Conservation (phyloP, 2,888 invertebrate species). For the Ligdia adustata region DNA sequence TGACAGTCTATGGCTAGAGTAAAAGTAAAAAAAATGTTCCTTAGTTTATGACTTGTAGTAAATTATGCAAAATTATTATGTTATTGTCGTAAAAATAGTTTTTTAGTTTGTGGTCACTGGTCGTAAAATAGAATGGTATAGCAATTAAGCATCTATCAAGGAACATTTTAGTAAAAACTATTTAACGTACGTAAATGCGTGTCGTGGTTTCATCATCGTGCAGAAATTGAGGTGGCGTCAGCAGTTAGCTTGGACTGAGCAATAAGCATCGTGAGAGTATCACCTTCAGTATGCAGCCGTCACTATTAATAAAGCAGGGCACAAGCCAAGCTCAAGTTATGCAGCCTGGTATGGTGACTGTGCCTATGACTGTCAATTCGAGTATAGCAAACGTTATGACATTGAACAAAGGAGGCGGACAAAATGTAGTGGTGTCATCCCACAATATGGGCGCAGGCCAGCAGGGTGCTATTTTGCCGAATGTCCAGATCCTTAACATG, state of each 20-base stretch:
- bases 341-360: constrained; percentile 84
- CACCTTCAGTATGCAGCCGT: constrained; percentile 64
- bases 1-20: no score
- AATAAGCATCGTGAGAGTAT: background rate
- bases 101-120: no score
- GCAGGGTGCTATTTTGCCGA: constrained; percentile 85
- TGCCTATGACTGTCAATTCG: constrained; percentile 86
- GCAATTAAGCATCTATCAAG: no score
- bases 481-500: constrained; percentile 94
- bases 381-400: constrained; percentile 87
- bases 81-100: no score
- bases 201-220: no score
- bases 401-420: constrained; percentile 84
- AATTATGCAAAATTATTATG: no score
- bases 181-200: no score
- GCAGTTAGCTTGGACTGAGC: background rate
- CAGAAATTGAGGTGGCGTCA: background rate
- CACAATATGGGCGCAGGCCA: constrained; percentile 86
- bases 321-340: constrained; percentile 63
- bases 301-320: constrained; percentile 75
- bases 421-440: constrained; percentile 81
- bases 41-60: no score
- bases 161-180: no score
- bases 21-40: no score
- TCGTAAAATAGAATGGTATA: no score